Evolutionary conservation across 2,797 vertebrate species (phyloP).

Genomic region (Sandelia bainsii): DNA sequence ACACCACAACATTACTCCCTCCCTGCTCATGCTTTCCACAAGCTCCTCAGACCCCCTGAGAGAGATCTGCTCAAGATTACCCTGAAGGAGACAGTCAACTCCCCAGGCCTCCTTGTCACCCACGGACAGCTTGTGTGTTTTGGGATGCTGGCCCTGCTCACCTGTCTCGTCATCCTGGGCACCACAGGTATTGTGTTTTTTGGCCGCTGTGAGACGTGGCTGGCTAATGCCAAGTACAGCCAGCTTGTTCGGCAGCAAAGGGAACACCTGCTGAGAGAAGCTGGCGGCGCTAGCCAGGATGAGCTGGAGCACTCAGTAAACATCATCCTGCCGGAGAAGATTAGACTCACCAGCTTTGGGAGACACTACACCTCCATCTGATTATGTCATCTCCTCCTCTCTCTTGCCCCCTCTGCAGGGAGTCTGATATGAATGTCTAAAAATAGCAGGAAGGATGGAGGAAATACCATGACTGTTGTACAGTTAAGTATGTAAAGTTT

Average conservation of each 20-base stretch:
- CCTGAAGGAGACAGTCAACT: constrained; percentile 89
- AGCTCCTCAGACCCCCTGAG: constrained; percentile 83
- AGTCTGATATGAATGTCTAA: constrained; percentile 35
- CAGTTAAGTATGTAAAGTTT: constrained; percentile 38
- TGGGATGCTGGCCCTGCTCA: constrained; percentile 92
- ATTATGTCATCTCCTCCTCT: constrained; percentile 31
- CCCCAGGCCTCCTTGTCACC: constrained; percentile 84
- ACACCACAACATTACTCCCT: constrained; percentile 82
- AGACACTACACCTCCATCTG: constrained; percentile 90
- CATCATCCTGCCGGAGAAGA: constrained; percentile 94
- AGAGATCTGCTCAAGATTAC: constrained; percentile 92
- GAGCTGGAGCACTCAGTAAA: constrained; percentile 89
- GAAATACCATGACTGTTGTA: constrained; percentile 46
- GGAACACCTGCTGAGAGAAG: constrained; percentile 87
- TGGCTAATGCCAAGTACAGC: constrained; percentile 91
- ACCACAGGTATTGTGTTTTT: constrained; percentile 92
- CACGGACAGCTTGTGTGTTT: constrained; percentile 94
- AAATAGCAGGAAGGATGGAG: constrained; percentile 7
- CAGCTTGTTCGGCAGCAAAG: constrained; percentile 90
- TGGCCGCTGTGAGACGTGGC: constrained; percentile 92
- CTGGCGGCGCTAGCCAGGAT: constrained; percentile 60
- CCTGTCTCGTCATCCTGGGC: constrained; percentile 92
- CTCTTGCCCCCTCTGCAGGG: constrained; percentile 23
- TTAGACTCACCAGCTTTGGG: constrained; percentile 88
- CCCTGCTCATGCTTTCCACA: constrained; percentile 86